Percentiles rank a stretch among this genome's conserved stretches.
These are phyloP conservation scores for Andrena chrysosceles DNA, from an alignment of 2,888 invertebrate species.

Conservation along the genomic window DNA sequence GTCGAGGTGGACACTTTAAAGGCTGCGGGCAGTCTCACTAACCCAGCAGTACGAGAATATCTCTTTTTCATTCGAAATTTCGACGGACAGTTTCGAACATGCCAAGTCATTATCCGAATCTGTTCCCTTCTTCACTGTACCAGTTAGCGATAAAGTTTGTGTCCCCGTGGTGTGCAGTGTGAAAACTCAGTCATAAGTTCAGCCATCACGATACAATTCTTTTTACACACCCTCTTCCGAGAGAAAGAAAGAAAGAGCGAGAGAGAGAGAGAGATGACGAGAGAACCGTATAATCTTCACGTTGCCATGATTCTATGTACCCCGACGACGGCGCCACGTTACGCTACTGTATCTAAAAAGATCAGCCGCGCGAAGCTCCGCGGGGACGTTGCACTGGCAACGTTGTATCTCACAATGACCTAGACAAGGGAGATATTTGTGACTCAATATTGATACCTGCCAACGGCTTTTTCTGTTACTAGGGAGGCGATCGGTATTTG, in stretches of 20 bases:
- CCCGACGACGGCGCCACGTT: not conserved
- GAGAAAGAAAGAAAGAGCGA: too few relatives aligned
- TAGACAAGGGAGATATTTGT: conserved; percentile 49
- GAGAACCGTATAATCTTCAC: not conserved
- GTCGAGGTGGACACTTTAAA: conserved; percentile 41
- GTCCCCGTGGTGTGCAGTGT: conserved; percentile 66
- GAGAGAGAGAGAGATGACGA: not conserved
- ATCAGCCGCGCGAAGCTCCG: not conserved
- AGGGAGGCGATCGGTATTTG: conserved; percentile 88
- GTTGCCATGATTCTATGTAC: not conserved
- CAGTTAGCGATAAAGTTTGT: conserved; percentile 41
- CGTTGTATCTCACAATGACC: conserved; percentile 1
- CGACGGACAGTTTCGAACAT: conserved; percentile 1
- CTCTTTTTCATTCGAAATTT: conserved; percentile 2
- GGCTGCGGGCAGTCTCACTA: conserved; percentile 58
- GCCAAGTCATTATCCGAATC: not conserved
- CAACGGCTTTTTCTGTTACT: conserved; percentile 93
- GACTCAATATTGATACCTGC: conserved; percentile 87
- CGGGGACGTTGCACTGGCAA: conserved; percentile 2
- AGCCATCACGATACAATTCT: not conserved
- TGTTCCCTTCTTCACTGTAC: conserved; percentile 7
- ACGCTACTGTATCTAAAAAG: conserved; percentile 4
- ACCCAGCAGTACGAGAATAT: conserved; percentile 36
- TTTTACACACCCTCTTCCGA: too few relatives aligned
- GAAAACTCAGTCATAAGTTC: conserved; percentile 24